Evolutionary conservation across 2,113 vertebrate genomes (phyloP).

Genomic region (Delphinapterus leucas): DNA sequence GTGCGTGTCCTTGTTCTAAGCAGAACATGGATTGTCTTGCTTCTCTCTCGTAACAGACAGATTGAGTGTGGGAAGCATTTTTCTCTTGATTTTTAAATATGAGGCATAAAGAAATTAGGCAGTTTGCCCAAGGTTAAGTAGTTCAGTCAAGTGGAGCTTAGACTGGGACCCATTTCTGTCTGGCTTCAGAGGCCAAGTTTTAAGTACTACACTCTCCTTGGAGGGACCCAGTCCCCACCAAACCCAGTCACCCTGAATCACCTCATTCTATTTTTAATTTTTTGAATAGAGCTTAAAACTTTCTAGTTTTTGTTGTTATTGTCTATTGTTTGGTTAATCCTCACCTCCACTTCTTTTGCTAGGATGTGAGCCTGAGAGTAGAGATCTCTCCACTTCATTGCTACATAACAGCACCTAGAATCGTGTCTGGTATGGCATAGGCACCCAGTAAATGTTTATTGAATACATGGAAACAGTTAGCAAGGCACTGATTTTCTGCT

Average conservation of each 20-base stretch:
- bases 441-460: neutral
- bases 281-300: neutral
- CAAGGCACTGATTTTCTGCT: neutral
- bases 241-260: neutral
- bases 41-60: neutral
- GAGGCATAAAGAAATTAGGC: neutral
- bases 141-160: neutral
- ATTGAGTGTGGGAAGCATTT: neutral
- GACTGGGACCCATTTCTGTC: neutral
- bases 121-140: neutral
- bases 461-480: neutral
- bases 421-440: neutral
- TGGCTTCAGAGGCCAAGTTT: neutral
- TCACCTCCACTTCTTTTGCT: neutral
- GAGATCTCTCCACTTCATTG: neutral
- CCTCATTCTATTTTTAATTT: neutral
- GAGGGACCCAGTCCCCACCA: neutral
- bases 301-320: neutral
- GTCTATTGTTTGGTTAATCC: neutral
- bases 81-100: neutral
- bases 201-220: neutral
- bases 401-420: neutral
- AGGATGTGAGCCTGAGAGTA: neutral
- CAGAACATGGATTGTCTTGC: neutral
- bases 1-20: neutral